phyloP scores from a whole-genome alignment of 1,140 invertebrate species.

The Heliconius eleuchia region DNA sequence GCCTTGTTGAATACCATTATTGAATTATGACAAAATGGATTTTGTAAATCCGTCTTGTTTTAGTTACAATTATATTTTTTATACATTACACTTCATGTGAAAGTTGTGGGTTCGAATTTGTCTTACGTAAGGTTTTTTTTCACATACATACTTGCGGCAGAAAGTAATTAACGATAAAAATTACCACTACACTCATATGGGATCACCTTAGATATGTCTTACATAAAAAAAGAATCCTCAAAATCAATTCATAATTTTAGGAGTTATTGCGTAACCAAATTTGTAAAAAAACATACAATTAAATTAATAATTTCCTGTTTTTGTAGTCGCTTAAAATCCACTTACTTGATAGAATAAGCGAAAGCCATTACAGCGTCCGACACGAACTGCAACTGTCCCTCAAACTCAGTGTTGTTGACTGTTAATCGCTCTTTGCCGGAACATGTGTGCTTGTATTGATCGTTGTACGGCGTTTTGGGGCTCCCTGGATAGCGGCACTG shows the following conservation, averaged over 20 bases:
- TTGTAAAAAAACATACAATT: neutral
- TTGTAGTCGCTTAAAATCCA: neutral
- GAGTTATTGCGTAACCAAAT: too few species aligned
- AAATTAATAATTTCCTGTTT: neutral
- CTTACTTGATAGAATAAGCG: slow-evolving; percentile 91
- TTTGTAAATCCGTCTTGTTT: neutral
- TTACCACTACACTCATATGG: too few species aligned
- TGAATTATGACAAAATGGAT: neutral
- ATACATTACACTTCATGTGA: too few species aligned
- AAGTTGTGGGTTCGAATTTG: too few species aligned
- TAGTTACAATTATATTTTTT: too few species aligned
- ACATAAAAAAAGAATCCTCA: too few species aligned
- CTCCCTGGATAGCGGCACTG: slow-evolving; percentile 91
- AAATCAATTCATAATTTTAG: too few species aligned
- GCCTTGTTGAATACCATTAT: neutral
- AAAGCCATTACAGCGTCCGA: slow-evolving; percentile 96
- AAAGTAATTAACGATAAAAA: too few species aligned
- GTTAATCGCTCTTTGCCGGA: slow-evolving; percentile 88
- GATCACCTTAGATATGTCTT: too few species aligned
- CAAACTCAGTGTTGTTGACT: slow-evolving; percentile 89
- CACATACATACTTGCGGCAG: too few species aligned
- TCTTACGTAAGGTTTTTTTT: too few species aligned
- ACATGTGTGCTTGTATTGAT: slow-evolving; percentile 85
- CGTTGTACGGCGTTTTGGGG: slow-evolving; percentile 90
- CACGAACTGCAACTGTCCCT: slow-evolving; percentile 95